Conservation (phyloP, 1,140 invertebrate species). For the Kradibia gibbosae region DNA sequence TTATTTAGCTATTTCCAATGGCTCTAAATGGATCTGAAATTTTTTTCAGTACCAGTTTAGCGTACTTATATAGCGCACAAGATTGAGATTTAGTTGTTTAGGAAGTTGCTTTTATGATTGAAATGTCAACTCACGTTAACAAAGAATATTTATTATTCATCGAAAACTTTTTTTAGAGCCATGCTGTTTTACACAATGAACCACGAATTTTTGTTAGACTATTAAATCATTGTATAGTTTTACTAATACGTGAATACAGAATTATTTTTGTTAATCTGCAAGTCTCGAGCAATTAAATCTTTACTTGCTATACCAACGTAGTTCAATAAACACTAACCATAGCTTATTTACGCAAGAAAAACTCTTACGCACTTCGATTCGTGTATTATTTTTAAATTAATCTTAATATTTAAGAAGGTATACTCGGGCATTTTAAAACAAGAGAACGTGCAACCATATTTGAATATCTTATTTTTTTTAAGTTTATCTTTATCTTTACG, state of each 20-base stretch:
- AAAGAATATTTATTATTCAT: constrained; percentile 10
- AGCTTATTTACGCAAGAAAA: not conserved
- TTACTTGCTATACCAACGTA: not conserved
- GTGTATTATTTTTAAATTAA: too few relatives aligned
- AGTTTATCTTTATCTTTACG: too few relatives aligned
- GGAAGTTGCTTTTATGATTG: not conserved
- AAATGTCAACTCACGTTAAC: not conserved
- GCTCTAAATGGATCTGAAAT: too few relatives aligned
- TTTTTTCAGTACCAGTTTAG: not conserved
- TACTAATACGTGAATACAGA: not conserved
- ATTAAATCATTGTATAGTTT: not conserved
- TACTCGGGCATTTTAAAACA: too few relatives aligned
- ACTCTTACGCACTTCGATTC: too few relatives aligned
- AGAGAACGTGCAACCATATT: too few relatives aligned
- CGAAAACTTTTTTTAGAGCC: not conserved
- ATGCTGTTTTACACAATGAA: not conserved
- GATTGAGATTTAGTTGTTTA: not conserved
- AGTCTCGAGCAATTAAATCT: not conserved
- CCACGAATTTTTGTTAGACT: not conserved
- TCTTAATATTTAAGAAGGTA: too few relatives aligned
- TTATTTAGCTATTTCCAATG: not conserved
- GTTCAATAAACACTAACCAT: not conserved
- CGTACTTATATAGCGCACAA: not conserved
- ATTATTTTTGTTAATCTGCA: not conserved
- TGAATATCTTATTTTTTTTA: too few relatives aligned